Evolutionary conservation across 2,888 invertebrate species (phyloP), one percentile per base, ranked within the genome.

Genomic region (Parnassius smintheus): DNA sequence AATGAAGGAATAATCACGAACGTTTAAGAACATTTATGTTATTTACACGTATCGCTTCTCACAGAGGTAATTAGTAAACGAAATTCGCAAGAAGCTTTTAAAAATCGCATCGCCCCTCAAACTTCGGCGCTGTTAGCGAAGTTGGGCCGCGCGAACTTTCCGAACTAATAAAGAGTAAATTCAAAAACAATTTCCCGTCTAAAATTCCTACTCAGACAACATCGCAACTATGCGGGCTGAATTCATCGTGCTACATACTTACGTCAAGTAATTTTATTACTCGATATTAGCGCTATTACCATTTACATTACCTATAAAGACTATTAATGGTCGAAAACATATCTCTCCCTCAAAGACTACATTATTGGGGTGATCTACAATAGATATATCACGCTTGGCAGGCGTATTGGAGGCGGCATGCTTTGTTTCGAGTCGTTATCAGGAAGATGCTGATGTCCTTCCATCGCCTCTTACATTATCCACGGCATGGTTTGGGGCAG

Each of bases 151-250:
- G 54, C 65, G 48, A 72, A 71, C 68, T 73, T 65, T 69, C 41
- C 41, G 45, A 70, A 72, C 67, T 70, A 69, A 68, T 69, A 70
- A 71, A 67, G 70, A 66, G 67, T 68, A 68, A 66, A 70, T 70
- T 74, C 66, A 64, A 73, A 69, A 73, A 74, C 72, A 70, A 71
- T 70, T 67, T 68, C 49, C 64, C 50, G 56, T 66, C 65, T 66
- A 65, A 70, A 71, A 68, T 67, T 63, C 64, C 55, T 64, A 59
- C 66, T 65, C 64, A 67, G 67, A 52, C 57, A 63, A 60, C 64
- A 54, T 55, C 25, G 61, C 59, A 69, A 69, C 66, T 66, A 66
- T 65, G 65, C 58, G 55, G 22, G n/a, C 48, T 35, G n/a, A 61
- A 61, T 54, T 60, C 41, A 49, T 56, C 22, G 48, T 12, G 11